Base-by-base conservation (phyloP, 2,797 vertebrate species). In the Menidia menidia region DNA sequence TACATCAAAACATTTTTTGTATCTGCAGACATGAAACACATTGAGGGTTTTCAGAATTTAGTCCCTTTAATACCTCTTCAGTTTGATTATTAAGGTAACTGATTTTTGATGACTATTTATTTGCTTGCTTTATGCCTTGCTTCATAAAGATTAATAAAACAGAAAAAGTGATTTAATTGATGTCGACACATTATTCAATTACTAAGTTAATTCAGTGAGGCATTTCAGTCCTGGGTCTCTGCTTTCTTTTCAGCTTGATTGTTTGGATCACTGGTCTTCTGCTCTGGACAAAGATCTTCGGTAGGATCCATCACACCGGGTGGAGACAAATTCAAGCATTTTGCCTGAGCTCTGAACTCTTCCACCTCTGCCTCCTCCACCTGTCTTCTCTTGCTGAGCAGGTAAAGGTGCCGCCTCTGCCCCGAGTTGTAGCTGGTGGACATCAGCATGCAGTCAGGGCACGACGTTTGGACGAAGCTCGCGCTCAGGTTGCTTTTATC, bases 341-440 rank as follows among this genome's bases (percentile, higher is more conserved):
- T 14, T 59, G 75, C 73, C 57, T 85, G 82, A 68, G 78, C 52
- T 4, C 0, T 68, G 75, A 85, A 87, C 71, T 78, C 77, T 41
- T 84, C 77, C 65, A 81, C 43, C 73, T 73, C 75, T 13, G 16
- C 7, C 57, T 51, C 30, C 39, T 62, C 59, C 63, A 82, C 44
- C 71, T 64, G 33, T 2, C 81, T 80, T 63, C 77, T 81, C 56
- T 44, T 76, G 54, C 85, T 87, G 75, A 81, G 52, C 71, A 84
- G 57, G 56, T 79, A 71, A 11, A 80, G 10, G 3, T 71, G 25
- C 25, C 25, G 25, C 59, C 2, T 16, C 44, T 14, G 25, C 25
- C 25, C 25, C 25, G 44, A 45, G 13, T 45, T 45, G 44, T n/a
- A 45, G n/a, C 2, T 6, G 3, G 15, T 5, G 15, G 47, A 63